phyloP scores from a whole-genome alignment of 2,797 vertebrate genomes.

The Poeciliopsis gracilis region DNA sequence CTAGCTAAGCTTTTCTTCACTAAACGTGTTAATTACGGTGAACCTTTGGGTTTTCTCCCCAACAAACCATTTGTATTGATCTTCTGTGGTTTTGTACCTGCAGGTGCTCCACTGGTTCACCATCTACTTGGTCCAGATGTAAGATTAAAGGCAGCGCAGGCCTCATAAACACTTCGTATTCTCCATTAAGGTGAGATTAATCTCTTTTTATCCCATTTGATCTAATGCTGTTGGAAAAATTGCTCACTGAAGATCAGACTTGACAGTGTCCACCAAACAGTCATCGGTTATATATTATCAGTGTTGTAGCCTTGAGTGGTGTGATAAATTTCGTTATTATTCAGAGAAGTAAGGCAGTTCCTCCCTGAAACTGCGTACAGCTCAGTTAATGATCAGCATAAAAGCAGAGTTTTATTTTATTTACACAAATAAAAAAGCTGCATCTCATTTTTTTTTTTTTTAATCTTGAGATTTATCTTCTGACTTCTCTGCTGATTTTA shows the following conservation, averaged over 20 bases:
- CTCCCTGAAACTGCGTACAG: neutral
- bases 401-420: neutral
- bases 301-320: neutral
- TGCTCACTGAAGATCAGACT: neutral
- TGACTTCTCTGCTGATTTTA: neutral
- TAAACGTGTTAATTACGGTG: neutral
- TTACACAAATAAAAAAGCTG: neutral
- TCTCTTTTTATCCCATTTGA: neutral
- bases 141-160: slow-evolving; percentile 15
- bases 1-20: neutral
- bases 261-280: neutral
- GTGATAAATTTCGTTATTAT: neutral
- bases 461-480: neutral
- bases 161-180: slow-evolving; percentile 1
- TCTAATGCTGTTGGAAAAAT: neutral
- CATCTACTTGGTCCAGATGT: slow-evolving; percentile 32
- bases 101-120: neutral
- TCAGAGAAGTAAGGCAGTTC: neutral
- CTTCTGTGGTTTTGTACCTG: neutral
- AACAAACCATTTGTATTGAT: neutral
- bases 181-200: slow-evolving; percentile 27
- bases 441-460: neutral
- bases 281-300: neutral
- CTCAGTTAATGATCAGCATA: neutral
- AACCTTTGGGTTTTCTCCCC: neutral